Evolutionary conservation across 2,113 vertebrate genomes (phyloP).

Genomic region (Apodemus speciosus): DNA sequence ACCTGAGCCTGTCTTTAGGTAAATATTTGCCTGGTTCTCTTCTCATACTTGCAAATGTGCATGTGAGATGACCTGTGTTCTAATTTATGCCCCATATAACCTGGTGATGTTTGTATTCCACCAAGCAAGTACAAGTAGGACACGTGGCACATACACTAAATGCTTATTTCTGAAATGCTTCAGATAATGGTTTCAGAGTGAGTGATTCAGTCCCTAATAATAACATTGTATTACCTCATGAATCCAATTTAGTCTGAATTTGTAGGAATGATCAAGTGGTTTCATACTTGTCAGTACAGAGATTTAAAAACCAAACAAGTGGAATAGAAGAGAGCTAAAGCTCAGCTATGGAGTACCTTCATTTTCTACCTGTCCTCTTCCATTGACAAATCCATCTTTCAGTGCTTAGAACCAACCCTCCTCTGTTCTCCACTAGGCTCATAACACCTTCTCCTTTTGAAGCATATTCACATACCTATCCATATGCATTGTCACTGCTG

Average conservation of each 20-base stretch:
- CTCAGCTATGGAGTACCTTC: neutral
- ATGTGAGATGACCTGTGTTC: neutral
- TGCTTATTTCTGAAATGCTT: constrained; percentile 56
- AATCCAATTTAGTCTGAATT: constrained; percentile 45
- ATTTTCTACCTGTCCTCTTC: constrained; percentile 39
- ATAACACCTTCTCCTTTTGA: neutral
- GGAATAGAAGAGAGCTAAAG: neutral
- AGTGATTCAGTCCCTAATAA: constrained; percentile 69
- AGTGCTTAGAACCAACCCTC: neutral
- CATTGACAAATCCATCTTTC: constrained; percentile 4
- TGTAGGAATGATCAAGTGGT: neutral
- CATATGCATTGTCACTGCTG: neutral
- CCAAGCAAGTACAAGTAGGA: constrained; percentile 7
- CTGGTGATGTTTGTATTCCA: neutral
- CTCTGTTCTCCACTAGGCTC: neutral
- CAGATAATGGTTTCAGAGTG: constrained; percentile 65
- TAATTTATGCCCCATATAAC: neutral
- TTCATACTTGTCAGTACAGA: constrained; percentile 52
- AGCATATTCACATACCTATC: neutral
- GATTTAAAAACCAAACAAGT: constrained; percentile 43
- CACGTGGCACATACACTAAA: constrained; percentile 26
- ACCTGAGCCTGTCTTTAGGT: neutral
- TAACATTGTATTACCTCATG: constrained; percentile 31
- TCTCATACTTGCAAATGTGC: neutral
- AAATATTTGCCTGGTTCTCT: neutral